Evolutionary conservation across 2,113 vertebrate genomes (phyloP).

Genomic region (Tricholaema leucomelas): DNA sequence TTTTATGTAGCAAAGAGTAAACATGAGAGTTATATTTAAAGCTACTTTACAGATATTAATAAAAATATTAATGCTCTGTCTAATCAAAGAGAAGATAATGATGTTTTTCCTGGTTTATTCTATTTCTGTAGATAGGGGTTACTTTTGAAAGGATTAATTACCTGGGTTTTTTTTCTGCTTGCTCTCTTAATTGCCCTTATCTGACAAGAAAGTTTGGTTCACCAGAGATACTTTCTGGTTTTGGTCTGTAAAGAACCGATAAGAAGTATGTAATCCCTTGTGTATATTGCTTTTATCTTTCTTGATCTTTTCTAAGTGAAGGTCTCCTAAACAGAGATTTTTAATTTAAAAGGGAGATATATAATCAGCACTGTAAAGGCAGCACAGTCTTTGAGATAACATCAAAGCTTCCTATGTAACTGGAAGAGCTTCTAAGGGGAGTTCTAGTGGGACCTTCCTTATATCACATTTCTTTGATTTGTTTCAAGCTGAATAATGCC

Average conservation of each 20-base stretch:
- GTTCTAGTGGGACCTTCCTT: not conserved
- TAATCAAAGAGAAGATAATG: not conserved
- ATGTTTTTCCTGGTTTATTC: not conserved
- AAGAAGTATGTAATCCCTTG: not conserved
- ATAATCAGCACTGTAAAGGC: not conserved
- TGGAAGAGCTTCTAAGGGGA: not conserved
- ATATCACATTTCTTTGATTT: not conserved
- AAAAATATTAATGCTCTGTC: not conserved
- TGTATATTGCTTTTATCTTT: not conserved
- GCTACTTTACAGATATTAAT: not conserved
- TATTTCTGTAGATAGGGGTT: not conserved
- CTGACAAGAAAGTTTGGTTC: not conserved
- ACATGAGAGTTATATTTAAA: not conserved
- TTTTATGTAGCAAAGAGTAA: not conserved
- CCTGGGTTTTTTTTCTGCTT: not conserved
- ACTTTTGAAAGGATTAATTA: not conserved
- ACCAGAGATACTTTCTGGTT: not conserved
- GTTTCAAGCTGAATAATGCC: not conserved
- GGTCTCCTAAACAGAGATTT: not conserved
- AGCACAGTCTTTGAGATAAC: not conserved
- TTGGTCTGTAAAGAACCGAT: not conserved
- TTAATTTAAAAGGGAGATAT: not conserved
- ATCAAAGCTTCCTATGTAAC: not conserved
- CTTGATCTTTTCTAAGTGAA: not conserved
- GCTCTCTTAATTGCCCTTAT: not conserved